Evolutionary conservation across 2,797 vertebrate genomes (phyloP).

Genomic region (Vultur gryphus): DNA sequence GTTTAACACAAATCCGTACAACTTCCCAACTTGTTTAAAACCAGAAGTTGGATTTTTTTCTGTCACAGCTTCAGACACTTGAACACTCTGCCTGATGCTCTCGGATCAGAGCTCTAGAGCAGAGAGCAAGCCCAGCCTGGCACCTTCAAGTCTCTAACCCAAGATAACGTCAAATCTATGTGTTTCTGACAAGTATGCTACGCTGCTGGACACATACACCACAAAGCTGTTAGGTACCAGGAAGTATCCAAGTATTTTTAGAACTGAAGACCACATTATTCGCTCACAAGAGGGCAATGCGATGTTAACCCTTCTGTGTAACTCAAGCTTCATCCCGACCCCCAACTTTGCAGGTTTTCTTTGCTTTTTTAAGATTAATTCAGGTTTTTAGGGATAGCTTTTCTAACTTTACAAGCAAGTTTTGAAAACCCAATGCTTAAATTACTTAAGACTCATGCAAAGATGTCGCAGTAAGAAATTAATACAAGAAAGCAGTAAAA

Average conservation of each 20-base stretch:
- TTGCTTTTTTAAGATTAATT: neutral
- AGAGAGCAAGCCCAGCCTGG: neutral
- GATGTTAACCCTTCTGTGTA: neutral
- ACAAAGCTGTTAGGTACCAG: neutral
- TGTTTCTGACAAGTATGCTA: neutral
- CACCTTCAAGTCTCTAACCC: neutral
- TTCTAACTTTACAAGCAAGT: neutral
- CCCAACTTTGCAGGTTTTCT: neutral
- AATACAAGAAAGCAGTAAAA: neutral
- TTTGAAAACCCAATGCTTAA: neutral
- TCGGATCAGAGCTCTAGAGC: neutral
- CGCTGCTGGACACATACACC: fast-evolving
- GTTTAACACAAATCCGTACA: neutral
- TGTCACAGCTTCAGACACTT: neutral
- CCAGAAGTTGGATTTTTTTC: neutral
- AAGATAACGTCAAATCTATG: neutral
- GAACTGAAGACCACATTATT: too few species aligned
- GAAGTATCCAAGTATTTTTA: neutral
- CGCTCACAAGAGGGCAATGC: neutral
- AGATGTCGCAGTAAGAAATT: neutral
- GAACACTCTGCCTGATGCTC: neutral
- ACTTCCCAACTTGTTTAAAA: neutral
- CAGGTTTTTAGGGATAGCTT: neutral
- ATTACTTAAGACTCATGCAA: neutral
- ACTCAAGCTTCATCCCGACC: neutral